Conservation (phyloP, 1,140 invertebrate species). For the Papilio machaon region DNA sequence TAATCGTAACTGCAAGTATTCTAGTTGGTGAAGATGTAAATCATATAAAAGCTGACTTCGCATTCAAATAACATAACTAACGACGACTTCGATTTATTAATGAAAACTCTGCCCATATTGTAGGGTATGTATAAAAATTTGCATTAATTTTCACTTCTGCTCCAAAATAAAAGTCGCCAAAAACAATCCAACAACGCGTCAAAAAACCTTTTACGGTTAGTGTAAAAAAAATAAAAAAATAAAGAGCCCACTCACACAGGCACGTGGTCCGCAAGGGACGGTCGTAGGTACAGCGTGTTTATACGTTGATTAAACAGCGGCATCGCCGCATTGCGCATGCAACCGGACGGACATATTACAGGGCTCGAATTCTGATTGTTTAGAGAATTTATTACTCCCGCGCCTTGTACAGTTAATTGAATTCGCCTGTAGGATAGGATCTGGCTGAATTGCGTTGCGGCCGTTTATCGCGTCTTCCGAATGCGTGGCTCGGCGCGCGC, state of each 20-base stretch:
- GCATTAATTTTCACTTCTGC: slow-evolving; percentile 30
- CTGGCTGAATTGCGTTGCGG: slow-evolving; percentile 66
- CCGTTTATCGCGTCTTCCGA: slow-evolving; percentile 70
- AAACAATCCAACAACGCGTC: slow-evolving; percentile 49
- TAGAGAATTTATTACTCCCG: slow-evolving; percentile 80
- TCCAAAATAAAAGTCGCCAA: slow-evolving; percentile 25
- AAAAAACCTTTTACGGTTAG: slow-evolving; percentile 57
- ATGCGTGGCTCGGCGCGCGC: slow-evolving; percentile 52
- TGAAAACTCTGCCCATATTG: slow-evolving; percentile 31
- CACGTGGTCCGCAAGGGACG: slow-evolving; percentile 56
- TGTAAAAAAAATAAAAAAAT: slow-evolving; percentile 37
- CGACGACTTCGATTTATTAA: not conserved
- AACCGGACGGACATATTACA: slow-evolving; percentile 78
- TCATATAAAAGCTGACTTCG: too few relatives aligned
- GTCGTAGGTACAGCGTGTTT: slow-evolving; percentile 63
- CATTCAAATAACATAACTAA: too few relatives aligned
- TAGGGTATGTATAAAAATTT: slow-evolving; percentile 33
- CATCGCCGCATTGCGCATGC: slow-evolving; percentile 77
- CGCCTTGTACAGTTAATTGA: slow-evolving; percentile 81
- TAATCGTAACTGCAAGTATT: too few relatives aligned
- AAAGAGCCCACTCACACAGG: slow-evolving; percentile 54
- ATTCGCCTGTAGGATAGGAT: slow-evolving; percentile 78
- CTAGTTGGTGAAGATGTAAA: too few relatives aligned
- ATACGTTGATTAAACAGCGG: slow-evolving; percentile 78
- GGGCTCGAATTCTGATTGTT: slow-evolving; percentile 81